A percentile compares a stretch with the other conserved stretches of the same genome.
These are phyloP conservation scores for Neuroscelio doddi DNA, from an alignment of 2,888 invertebrate genomes.

Conservation along the genomic window DNA sequence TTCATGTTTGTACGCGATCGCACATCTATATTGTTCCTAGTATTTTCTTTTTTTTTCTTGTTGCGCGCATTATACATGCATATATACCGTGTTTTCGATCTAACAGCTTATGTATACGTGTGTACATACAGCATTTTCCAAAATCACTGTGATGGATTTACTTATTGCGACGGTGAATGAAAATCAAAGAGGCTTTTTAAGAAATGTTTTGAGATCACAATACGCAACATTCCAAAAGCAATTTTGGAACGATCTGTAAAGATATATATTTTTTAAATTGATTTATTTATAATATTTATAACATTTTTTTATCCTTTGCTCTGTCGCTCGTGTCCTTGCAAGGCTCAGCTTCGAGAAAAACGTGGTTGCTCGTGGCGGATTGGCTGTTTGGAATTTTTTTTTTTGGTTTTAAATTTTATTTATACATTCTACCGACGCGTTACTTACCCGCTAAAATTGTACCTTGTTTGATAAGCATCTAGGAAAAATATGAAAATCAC, in stretches of 20 bases:
- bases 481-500: constrained; percentile 50
- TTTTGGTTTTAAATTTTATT: no score
- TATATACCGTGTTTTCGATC: constrained; percentile 40
- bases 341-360: constrained; percentile 47
- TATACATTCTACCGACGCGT: constrained; percentile 16
- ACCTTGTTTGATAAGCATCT: constrained; percentile 49
- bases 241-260: neutral
- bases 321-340: constrained; percentile 48
- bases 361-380: constrained; percentile 37
- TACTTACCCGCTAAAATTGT: constrained; percentile 49
- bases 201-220: neutral
- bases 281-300: constrained; percentile 54
- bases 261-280: constrained; percentile 36
- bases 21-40: constrained; percentile 32
- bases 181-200: neutral
- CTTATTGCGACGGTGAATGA: constrained; percentile 1
- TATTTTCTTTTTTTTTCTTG: constrained; percentile 16
- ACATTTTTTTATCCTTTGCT: constrained; percentile 48
- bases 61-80: constrained; percentile 41
- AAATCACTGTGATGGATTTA: constrained; percentile 28
- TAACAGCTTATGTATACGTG: constrained; percentile 46
- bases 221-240: neutral
- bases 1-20: constrained; percentile 34
- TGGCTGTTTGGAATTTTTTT: constrained; percentile 13
- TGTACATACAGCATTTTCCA: constrained; percentile 39